Evolutionary conservation across 2,888 invertebrate genomes (phyloP).

Genomic region (Stenodera caucasica): DNA sequence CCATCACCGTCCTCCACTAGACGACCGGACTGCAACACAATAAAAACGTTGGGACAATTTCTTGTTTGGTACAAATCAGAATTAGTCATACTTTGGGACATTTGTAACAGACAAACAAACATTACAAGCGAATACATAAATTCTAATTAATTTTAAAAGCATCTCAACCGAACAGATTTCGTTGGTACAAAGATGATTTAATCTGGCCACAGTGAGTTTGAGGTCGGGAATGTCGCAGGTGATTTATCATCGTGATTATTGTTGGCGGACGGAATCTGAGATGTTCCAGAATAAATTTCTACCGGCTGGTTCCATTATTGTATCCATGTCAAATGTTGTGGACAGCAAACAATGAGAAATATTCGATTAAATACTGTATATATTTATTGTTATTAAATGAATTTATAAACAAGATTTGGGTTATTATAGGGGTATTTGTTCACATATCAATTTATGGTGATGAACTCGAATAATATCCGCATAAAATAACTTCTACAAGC

Average conservation of each 20-base stretch:
- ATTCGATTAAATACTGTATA: neutral
- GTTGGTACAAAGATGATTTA: neutral
- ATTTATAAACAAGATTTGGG: neutral
- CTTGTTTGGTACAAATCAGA: too few relatives aligned
- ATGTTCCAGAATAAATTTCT: neutral
- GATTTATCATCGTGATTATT: conserved; percentile 1
- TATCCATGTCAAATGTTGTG: too few relatives aligned
- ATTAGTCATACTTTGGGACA: too few relatives aligned
- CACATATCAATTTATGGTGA: neutral
- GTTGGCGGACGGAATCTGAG: neutral
- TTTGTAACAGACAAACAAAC: too few relatives aligned
- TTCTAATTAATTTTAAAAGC: neutral
- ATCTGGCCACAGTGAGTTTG: neutral
- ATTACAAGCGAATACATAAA: neutral
- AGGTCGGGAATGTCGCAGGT: conserved; percentile 1
- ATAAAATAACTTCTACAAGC: too few relatives aligned
- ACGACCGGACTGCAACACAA: neutral
- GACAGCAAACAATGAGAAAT: too few relatives aligned
- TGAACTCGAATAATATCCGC: too few relatives aligned
- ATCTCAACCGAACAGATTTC: neutral
- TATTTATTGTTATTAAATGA: neutral
- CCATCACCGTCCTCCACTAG: neutral
- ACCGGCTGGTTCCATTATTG: too few relatives aligned
- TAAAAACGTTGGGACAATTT: too few relatives aligned
- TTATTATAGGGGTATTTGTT: neutral